Evolutionary conservation across 2,113 vertebrate genomes (phyloP), one percentile per base, ranked within the genome.

Genomic region (Hylia prasina): DNA sequence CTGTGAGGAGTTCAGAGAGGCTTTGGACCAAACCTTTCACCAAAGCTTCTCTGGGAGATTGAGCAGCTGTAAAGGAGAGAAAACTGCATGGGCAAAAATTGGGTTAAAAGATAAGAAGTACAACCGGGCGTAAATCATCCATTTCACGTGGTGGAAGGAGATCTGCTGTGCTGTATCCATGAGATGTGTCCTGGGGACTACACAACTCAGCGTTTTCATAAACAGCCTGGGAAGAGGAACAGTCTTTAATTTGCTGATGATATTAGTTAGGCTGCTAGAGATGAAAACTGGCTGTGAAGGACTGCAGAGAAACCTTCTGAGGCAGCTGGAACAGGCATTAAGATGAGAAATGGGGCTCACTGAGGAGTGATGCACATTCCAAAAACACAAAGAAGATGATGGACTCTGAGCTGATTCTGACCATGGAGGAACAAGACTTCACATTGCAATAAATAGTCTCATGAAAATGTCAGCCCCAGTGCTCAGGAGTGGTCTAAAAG

Each of bases 401-500:
- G 80, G 91, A 94, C 89, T 94, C 72, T 50, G 76, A 95, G 89
- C 89, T 90, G 86, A 64, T 80, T 94, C 86, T 84, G 81, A 60
- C 76, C 80, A 28, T 33, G 87, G 94, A 92, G 89, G 89, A 95
- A 64, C 93, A 89, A 90, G 93, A 68, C 93, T 95, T 93, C 89
- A 75, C 64, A 78, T 24, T 73, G 60, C 83, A 93, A 91, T 95
- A 94, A 96, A 96, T 68, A 95, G 80, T 78, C 82, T 71, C 83
- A 87, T 95, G 93, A 97, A 96, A 96, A 97, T 44, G 89, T 94
- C 95, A 95, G 56, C 80, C 79, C 76, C 83, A 40, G 90, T 75
- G 93, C 91, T 97, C 82, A 65, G 66, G 94, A 90, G 91, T 81
- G 76, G 90, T 90, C 95, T 92, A 87, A 92, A 97, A 95, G 93